Evolutionary conservation across 1,140 invertebrate genomes (phyloP).

Genomic region (Phymorhynchus buccinoides): DNA sequence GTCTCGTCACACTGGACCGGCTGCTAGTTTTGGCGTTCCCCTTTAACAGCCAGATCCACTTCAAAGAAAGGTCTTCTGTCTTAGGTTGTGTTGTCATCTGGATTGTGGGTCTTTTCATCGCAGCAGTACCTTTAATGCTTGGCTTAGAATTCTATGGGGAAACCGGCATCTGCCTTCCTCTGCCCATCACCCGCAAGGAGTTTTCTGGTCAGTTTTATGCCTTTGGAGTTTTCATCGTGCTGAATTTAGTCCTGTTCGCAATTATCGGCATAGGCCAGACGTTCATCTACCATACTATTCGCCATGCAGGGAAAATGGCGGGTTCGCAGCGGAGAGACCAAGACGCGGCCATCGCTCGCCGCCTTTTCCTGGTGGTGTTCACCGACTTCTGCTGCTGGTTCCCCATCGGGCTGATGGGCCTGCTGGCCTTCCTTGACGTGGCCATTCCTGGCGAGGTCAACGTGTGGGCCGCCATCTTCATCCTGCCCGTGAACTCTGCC

Average conservation of each 20-base stretch:
- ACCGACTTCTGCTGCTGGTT: constrained; percentile 51
- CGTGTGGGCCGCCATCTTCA: constrained; percentile 52
- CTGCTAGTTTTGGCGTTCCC: constrained; percentile 59
- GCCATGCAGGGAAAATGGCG: constrained; percentile 12
- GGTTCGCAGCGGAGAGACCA: constrained; percentile 13
- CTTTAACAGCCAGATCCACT: constrained; percentile 43
- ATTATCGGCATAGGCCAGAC: constrained; percentile 47
- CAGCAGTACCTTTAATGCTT: constrained; percentile 7
- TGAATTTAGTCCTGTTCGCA: constrained; percentile 49
- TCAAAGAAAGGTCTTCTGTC: constrained; percentile 32
- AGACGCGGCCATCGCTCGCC: constrained; percentile 48
- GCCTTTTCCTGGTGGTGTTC: constrained; percentile 42
- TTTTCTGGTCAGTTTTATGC: constrained; percentile 47
- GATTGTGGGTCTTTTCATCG: constrained; percentile 40
- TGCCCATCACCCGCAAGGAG: constrained; percentile 44
- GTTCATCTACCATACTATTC: constrained; percentile 43
- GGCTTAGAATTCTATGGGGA: constrained; percentile 50
- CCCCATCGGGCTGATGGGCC: constrained; percentile 42
- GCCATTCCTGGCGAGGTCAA: constrained; percentile 51
- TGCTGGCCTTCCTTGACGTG: constrained; percentile 45
- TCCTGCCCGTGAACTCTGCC: constrained; percentile 55
- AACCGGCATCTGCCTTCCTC: constrained; percentile 49
- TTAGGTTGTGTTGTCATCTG: constrained; percentile 21
- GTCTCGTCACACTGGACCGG: constrained; percentile 38
- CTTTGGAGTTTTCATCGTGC: constrained; percentile 47